Conservation (phyloP, 2,797 vertebrate species). For the Anguilla pacifica region DNA sequence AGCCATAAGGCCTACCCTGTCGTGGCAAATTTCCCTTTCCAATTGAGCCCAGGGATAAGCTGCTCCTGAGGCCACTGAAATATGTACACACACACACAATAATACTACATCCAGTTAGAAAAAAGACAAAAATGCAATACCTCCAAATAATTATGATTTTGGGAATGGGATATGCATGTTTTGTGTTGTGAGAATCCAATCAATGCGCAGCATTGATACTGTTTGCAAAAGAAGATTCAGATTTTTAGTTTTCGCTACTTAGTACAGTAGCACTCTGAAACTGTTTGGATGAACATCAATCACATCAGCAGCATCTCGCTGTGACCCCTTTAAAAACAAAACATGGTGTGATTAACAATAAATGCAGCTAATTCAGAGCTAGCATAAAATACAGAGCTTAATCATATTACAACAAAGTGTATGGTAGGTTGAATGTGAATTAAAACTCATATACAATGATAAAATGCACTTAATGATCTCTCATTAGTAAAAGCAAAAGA, state of each 20-base stretch:
- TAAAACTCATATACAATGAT: not conserved
- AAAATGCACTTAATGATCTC: not conserved
- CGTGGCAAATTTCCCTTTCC: not conserved
- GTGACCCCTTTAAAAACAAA: constrained; percentile 35
- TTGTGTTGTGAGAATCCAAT: not conserved
- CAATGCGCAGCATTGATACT: not conserved
- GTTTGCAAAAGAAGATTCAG: not conserved
- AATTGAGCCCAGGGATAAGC: not conserved
- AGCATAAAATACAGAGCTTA: not conserved
- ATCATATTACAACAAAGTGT: not conserved
- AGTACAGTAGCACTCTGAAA: constrained; percentile 42
- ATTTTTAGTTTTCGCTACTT: constrained; percentile 10
- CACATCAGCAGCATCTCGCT: constrained; percentile 6
- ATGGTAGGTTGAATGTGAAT: not conserved
- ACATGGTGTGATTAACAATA: constrained; percentile 34
- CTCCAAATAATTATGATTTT: not conserved
- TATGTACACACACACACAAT: not conserved
- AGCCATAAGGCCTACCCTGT: not conserved
- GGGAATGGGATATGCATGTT: not conserved
- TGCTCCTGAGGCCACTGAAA: not conserved
- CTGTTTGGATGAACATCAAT: constrained; percentile 35
- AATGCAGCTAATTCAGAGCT: not conserved
- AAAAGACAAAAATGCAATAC: too few relatives aligned
- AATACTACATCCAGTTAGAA: too few relatives aligned
- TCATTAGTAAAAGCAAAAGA: not conserved